Percentiles rank a stretch among this genome's conserved stretches.
Conservation (phyloP, 2,888 invertebrate species). For the Perdita meconis region DNA sequence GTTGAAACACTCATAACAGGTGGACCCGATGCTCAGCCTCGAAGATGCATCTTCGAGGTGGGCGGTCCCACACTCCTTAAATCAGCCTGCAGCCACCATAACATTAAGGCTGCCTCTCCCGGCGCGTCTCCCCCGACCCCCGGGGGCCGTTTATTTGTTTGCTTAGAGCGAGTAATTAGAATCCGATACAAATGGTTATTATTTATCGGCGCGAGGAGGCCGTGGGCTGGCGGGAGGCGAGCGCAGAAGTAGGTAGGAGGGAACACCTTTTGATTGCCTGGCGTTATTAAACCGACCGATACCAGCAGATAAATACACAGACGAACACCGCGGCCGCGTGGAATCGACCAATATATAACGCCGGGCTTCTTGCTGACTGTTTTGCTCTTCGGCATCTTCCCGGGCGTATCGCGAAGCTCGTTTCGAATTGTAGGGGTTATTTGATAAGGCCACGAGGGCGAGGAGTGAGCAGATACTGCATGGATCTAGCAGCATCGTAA, state of each 20-base stretch:
- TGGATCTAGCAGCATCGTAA: neutral
- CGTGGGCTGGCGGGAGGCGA: constrained; percentile 28
- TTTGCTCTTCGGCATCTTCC: too few relatives aligned
- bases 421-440: neutral
- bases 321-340: constrained; percentile 49
- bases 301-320: constrained; percentile 72
- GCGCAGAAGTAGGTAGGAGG: constrained; percentile 50
- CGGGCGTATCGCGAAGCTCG: too few relatives aligned
- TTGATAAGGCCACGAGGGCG: neutral
- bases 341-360: constrained; percentile 61
- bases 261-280: constrained; percentile 77
- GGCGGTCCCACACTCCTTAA: constrained; percentile 84
- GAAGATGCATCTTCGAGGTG: constrained; percentile 79
- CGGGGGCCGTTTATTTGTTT: constrained; percentile 82
- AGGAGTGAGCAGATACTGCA: neutral
- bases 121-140: constrained; percentile 37
- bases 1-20: constrained; percentile 78
- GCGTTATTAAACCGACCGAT: constrained; percentile 80
- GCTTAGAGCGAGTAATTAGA: constrained; percentile 84
- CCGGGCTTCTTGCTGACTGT: constrained; percentile 28
- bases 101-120: constrained; percentile 76
- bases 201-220: constrained; percentile 74
- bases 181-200: constrained; percentile 83
- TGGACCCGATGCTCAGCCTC: constrained; percentile 69
- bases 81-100: constrained; percentile 81